phyloP scores from a whole-genome alignment of 23 tunicate species.

The Phallusia fumigata region DNA sequence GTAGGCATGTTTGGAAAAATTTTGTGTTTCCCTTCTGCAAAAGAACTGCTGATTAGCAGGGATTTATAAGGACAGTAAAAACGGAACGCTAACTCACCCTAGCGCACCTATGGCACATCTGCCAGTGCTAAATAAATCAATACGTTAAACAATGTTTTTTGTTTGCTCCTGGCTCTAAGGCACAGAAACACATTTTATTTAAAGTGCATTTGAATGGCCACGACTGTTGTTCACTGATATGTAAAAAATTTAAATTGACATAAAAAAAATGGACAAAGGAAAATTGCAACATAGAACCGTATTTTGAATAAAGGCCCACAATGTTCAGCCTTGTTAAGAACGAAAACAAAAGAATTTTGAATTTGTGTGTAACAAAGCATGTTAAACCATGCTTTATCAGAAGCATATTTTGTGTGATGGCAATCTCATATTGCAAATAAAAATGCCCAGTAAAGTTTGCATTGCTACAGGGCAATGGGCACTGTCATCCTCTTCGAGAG shows the following conservation, averaged over 20 bases:
- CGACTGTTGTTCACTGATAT: background rate
- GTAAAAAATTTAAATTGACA: background rate
- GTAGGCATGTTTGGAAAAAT: background rate
- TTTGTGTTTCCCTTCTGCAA: slow-evolving; percentile 2
- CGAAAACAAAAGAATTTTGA: no score
- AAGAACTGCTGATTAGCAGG: background rate
- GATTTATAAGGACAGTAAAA: background rate
- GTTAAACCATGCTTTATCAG: no score
- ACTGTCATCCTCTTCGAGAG: background rate
- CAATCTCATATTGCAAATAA: no score
- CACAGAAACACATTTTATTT: slow-evolving; percentile 8
- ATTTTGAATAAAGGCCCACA: no score
- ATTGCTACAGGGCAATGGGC: background rate
- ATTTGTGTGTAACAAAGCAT: no score
- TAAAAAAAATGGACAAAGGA: no score
- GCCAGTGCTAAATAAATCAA: background rate
- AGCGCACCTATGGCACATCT: slow-evolving; percentile 3
- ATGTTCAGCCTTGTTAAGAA: no score
- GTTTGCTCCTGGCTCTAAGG: background rate
- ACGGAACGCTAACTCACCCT: background rate
- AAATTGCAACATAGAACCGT: no score
- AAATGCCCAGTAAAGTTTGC: no score
- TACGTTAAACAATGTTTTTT: background rate
- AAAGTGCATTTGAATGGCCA: background rate
- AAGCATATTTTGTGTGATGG: no score